Conservation (phyloP, 2,113 vertebrate genomes). For the Petrocephalus zakoni region DNA sequence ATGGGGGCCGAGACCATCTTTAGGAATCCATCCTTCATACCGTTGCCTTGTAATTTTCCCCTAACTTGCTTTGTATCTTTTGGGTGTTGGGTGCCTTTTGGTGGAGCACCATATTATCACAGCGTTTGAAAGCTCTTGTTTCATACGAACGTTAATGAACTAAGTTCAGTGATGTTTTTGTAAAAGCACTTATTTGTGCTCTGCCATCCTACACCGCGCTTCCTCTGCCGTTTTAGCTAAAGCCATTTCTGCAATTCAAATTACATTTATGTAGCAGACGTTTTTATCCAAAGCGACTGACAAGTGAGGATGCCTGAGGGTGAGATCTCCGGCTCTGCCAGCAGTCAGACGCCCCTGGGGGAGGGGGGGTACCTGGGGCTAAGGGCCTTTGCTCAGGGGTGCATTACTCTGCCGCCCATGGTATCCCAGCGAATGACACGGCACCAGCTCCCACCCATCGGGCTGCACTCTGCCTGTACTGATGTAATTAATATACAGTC, state of each 20-base stretch:
- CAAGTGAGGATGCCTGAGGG: not conserved
- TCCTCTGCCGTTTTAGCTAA: not conserved
- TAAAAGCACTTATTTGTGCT: not conserved
- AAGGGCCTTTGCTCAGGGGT: not conserved
- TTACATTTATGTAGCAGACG: not conserved
- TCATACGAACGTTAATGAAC: not conserved
- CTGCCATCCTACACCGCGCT: not conserved
- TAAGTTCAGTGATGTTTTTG: not conserved
- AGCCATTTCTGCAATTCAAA: not conserved
- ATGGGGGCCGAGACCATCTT: not conserved
- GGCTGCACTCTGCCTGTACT: not conserved
- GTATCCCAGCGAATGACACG: not conserved
- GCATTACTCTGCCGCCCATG: not conserved
- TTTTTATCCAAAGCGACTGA: not conserved
- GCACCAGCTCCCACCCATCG: not conserved
- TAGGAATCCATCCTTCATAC: not conserved
- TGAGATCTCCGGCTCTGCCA: not conserved
- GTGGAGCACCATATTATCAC: not conserved
- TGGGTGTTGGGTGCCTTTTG: not conserved
- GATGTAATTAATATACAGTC: not conserved
- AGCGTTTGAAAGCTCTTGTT: not conserved
- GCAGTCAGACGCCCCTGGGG: not conserved
- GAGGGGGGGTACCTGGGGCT: not conserved
- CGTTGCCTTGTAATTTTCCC: not conserved
- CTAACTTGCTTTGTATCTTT: not conserved